These are phyloP conservation scores for Microchirus variegatus DNA, from an alignment of 2,797 vertebrate species.

Conservation along the genomic window DNA sequence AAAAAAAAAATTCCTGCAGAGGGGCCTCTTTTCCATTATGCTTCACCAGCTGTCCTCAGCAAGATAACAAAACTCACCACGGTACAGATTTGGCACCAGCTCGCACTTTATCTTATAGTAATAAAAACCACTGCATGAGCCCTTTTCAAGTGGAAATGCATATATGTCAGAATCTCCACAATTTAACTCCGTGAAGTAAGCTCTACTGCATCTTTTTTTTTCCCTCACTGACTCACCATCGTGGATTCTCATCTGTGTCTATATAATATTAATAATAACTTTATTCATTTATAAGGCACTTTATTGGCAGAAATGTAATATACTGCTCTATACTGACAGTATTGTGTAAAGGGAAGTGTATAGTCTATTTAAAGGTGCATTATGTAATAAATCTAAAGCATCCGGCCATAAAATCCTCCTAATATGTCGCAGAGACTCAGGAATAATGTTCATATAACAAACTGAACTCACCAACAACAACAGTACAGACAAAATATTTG, in stretches of 20 bases:
- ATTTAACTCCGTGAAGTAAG: slow-evolving; percentile 15
- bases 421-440: too few relatives aligned
- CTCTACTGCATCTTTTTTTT: too few relatives aligned
- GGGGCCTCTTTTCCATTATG: slow-evolving; percentile 49
- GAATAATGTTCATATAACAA: too few relatives aligned
- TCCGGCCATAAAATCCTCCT: too few relatives aligned
- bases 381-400: too few relatives aligned
- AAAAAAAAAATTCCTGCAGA: slow-evolving; percentile 44
- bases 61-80: slow-evolving; percentile 40
- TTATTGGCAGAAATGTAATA: too few relatives aligned
- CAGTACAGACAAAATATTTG: too few relatives aligned
- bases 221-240: slow-evolving; percentile 7
- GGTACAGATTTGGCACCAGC: slow-evolving; percentile 37
- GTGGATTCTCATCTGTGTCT: background rate
- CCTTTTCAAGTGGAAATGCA: slow-evolving; percentile 26
- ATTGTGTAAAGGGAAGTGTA: too few relatives aligned
- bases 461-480: too few relatives aligned
- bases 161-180: slow-evolving; percentile 8
- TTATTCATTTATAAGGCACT: background rate
- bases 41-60: slow-evolving; percentile 56
- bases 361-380: too few relatives aligned
- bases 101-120: slow-evolving; percentile 27
- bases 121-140: slow-evolving; percentile 41
- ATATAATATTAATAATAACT: background rate
- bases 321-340: too few relatives aligned